A percentile compares a stretch with the other conserved stretches of the same genome.
Conservation (phyloP, 2,888 invertebrate species). For the Teleogryllus oceanicus region DNA sequence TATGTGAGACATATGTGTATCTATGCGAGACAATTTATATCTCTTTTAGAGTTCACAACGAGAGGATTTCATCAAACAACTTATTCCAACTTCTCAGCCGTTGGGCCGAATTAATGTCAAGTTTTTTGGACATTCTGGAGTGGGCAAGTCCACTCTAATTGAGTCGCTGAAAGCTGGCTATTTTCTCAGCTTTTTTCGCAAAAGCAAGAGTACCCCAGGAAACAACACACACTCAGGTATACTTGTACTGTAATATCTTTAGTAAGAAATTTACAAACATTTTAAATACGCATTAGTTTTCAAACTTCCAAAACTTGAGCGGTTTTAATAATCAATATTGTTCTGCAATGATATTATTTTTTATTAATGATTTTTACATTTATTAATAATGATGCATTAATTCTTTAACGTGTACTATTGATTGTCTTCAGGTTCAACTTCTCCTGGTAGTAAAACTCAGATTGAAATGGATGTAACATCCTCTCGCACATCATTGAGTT, state of each 20-base stretch:
- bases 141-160: conserved; percentile 67
- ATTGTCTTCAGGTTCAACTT: conserved; percentile 42
- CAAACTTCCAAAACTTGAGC: no score
- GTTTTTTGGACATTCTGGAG: conserved; percentile 66
- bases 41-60: conserved; percentile 44
- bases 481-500: conserved; percentile 57
- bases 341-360: no score
- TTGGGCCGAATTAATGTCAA: conserved; percentile 63
- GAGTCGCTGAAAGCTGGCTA: conserved; percentile 65
- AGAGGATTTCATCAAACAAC: conserved; percentile 59
- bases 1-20: no score
- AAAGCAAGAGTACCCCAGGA: conserved; percentile 50
- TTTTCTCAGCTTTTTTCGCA: conserved; percentile 62
- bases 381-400: not conserved
- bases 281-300: no score
- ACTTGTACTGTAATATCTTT: no score
- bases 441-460: conserved; percentile 49
- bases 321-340: no score
- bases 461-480: conserved; percentile 58
- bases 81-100: conserved; percentile 57
- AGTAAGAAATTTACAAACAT: no score
- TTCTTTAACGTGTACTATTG: not conserved
- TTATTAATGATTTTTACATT: no score
- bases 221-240: conserved; percentile 12
- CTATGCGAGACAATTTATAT: not conserved